Base-by-base conservation (phyloP, 37 sponge, comb jelly and placozoan genomes). In the Aphrocallistes beatrix region DNA sequence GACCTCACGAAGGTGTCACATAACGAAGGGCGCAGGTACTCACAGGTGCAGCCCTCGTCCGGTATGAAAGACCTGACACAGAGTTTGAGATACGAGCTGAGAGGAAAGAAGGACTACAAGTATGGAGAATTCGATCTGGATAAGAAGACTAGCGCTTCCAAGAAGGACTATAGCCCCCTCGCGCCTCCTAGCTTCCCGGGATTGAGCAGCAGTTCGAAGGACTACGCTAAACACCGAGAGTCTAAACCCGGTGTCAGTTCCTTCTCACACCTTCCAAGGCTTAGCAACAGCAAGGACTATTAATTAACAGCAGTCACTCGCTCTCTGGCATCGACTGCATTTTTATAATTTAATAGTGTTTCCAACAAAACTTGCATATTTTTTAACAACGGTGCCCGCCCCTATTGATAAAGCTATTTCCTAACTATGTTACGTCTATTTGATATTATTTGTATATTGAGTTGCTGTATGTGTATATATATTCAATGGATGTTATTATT, bases 391-490 rank as follows among this genome's bases (percentile, higher is more conserved):
- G 75, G 75, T 60, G n/a, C 75, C 75, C 17, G 49, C 49, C 75
- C 75, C 75, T 13, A 60, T 30, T 60, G n/a, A 60, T 60, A 60
- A 25, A 21, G n/a, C 17, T 60, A 60, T 60, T 60, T 60, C 28
- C 75, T 60, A 60, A 19, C 75, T 60, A 60, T 60, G 75, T 60
- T 21, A 60, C 75, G n/a, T 30, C 28, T 60, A 60, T 60, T 60
- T 60, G 75, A 60, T 60, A 60, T 25, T 60, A 60, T 60, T 60
- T 60, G 75, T 60, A 60, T 60, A 60, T 60, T 60, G 75, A 60
- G n/a, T 42, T 60, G 75, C 75, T 60, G 75, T 60, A 60, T 60
- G n/a, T 60, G n/a, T 60, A 60, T 60, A 47, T 47, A 47, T 60
- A 3, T 28, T 60, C 34, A 25, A 60, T 60, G 10, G 75, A 25